phyloP scores from a whole-genome alignment of 2,113 vertebrate genomes.

The Ciconia maguari region DNA sequence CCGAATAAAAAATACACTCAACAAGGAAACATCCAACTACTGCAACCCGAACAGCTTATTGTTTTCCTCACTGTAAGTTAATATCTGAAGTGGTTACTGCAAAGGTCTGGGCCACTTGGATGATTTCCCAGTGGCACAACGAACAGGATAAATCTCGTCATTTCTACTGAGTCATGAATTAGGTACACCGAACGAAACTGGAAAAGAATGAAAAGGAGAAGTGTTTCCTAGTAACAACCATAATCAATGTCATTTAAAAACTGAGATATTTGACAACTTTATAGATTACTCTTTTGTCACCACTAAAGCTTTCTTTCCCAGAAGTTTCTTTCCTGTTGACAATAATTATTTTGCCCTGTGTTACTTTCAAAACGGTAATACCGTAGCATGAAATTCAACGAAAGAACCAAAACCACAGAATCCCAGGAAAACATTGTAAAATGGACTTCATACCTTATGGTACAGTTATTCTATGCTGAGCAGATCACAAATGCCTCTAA shows the following conservation, averaged over 20 bases:
- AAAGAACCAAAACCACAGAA: neutral
- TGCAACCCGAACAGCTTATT: conserved; percentile 51
- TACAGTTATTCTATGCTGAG: neutral
- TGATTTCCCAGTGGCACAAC: conserved; percentile 60
- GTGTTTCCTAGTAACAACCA: conserved; percentile 39
- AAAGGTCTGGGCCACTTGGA: conserved; percentile 55
- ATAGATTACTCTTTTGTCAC: conserved; percentile 10
- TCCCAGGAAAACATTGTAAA: neutral
- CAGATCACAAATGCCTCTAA: neutral
- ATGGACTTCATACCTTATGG: neutral
- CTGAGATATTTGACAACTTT: neutral
- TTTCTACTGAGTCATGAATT: conserved; percentile 63
- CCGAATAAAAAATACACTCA: conserved; percentile 23
- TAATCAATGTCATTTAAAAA: conserved; percentile 3
- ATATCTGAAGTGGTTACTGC: conserved; percentile 59
- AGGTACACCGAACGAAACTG: conserved; percentile 35
- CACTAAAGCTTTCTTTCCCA: neutral
- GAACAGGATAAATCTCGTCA: conserved; percentile 56
- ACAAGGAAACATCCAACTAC: conserved; percentile 31
- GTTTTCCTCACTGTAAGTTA: conserved; percentile 63
- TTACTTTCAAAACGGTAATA: neutral
- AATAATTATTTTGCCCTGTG: neutral
- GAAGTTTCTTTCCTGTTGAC: neutral
- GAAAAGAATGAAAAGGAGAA: conserved; percentile 52
- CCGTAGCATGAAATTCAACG: neutral